phyloP scores from a whole-genome alignment of 2,888 invertebrate species.

The Zaprionus obscuricornis region DNA sequence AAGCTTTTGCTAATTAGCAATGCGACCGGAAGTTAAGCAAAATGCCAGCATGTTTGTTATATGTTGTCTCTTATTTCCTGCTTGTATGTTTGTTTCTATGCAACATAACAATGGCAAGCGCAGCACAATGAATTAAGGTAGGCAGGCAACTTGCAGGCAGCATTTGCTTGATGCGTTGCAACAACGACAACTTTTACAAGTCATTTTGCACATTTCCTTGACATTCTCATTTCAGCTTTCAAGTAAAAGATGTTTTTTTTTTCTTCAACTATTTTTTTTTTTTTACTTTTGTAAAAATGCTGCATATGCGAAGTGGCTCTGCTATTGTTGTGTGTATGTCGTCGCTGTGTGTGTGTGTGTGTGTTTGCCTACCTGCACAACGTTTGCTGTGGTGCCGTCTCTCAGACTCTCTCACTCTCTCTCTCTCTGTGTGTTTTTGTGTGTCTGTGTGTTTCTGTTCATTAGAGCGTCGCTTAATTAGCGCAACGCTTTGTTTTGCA shows the following conservation, averaged over 20 bases:
- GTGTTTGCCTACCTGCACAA: constrained; percentile 7
- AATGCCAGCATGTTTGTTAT: constrained; percentile 24
- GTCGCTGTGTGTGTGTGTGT: constrained; percentile 2
- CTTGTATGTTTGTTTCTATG: constrained; percentile 20
- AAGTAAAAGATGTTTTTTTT: constrained; percentile 13
- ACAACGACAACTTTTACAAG: constrained; percentile 55
- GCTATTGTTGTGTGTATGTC: constrained; percentile 33
- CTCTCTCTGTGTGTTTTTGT: constrained; percentile 9
- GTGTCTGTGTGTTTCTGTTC: constrained; percentile 49
- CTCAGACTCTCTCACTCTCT: constrained; percentile 10
- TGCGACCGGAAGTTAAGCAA: constrained; percentile 37
- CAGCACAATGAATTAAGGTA: constrained; percentile 34
- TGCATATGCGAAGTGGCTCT: constrained; percentile 38
- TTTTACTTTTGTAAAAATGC: constrained; percentile 34
- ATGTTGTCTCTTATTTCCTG: constrained; percentile 6
- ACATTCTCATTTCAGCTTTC: constrained; percentile 68
- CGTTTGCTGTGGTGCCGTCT: constrained; percentile 25
- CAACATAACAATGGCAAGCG: constrained; percentile 33
- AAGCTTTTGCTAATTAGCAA: constrained; percentile 33
- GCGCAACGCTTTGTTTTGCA: constrained; percentile 53
- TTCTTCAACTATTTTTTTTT: constrained; percentile 19
- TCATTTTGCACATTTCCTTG: constrained; percentile 76
- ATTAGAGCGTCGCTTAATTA: constrained; percentile 75
- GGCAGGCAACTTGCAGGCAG: constrained; percentile 3
- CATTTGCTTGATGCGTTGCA: constrained; percentile 1